These are phyloP conservation scores for Stichodactyla mertensii DNA, from an alignment of 64 coral and sea anemone genomes.

Conservation along the genomic window DNA sequence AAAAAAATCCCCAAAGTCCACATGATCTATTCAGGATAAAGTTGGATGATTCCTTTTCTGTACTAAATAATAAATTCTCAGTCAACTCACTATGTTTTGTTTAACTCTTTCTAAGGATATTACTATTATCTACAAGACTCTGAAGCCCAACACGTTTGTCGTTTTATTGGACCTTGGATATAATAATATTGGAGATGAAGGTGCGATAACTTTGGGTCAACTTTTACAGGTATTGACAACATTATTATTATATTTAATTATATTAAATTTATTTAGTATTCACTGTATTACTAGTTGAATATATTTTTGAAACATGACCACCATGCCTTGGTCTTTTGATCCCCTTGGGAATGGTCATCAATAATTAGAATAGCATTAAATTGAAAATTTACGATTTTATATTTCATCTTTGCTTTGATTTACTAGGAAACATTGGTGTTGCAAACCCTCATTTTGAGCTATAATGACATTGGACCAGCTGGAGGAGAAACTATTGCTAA, in stretches of 20 bases:
- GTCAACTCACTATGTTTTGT: background rate
- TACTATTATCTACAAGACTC: slow-evolving; percentile 59
- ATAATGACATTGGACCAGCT: slow-evolving; percentile 91
- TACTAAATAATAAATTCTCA: too few species aligned
- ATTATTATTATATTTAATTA: too few species aligned
- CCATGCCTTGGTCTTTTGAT: too few species aligned
- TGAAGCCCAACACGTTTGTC: slow-evolving; percentile 84
- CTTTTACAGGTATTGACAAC: slow-evolving; percentile 62
- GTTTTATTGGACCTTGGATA: slow-evolving; percentile 72
- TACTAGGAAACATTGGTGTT: slow-evolving; percentile 73
- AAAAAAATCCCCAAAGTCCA: too few species aligned
- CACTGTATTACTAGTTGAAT: too few species aligned
- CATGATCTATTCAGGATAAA: too few species aligned
- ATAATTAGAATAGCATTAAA: too few species aligned
- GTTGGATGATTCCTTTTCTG: too few species aligned
- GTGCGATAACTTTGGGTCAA: slow-evolving; percentile 63
- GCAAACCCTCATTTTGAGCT: slow-evolving; percentile 70
- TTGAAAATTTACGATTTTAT: too few species aligned
- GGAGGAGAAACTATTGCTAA: slow-evolving; percentile 76
- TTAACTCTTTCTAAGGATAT: slow-evolving; percentile 47
- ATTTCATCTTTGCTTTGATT: background rate
- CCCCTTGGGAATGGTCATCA: too few species aligned
- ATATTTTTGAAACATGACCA: too few species aligned
- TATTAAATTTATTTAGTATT: background rate
- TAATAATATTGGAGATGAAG: slow-evolving; percentile 88